Evolutionary conservation across 2,113 vertebrate species (phyloP).

Genomic region (Apeltes quadracus): DNA sequence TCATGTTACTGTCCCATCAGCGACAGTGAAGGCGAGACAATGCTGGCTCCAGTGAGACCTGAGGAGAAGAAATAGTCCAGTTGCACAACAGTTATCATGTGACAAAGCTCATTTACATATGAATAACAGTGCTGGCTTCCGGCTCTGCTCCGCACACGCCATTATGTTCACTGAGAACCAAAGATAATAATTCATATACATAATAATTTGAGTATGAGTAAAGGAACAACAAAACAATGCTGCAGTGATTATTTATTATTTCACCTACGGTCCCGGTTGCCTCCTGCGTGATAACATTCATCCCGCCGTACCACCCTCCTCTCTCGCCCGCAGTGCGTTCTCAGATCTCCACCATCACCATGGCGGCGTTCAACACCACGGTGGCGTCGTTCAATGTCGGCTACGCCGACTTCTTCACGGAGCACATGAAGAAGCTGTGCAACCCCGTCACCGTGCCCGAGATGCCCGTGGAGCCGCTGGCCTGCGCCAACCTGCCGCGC

Average conservation of each 20-base stretch:
- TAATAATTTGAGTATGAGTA: background rate
- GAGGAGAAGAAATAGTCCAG: constrained; percentile 39
- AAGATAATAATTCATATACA: background rate
- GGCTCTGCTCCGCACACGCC: background rate
- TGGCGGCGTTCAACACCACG: constrained; percentile 98
- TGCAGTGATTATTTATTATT: background rate
- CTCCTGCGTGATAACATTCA: background rate
- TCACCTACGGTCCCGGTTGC: too few species aligned
- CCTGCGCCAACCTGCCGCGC: constrained; percentile 94
- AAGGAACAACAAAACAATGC: background rate
- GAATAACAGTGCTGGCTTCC: constrained; percentile 7
- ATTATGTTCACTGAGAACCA: background rate
- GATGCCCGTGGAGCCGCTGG: constrained; percentile 91
- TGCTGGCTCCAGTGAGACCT: constrained; percentile 15
- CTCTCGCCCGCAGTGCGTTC: constrained; percentile 85
- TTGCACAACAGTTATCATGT: constrained; percentile 45
- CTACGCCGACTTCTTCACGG: constrained; percentile 97
- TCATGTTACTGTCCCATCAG: constrained; percentile 18
- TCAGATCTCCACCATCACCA: constrained; percentile 99
- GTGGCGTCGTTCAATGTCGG: constrained; percentile 98
- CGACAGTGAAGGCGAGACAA: constrained; percentile 10
- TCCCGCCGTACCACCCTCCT: background rate
- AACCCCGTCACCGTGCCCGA: constrained; percentile 89
- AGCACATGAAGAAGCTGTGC: constrained; percentile 97
- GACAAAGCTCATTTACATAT: constrained; percentile 40